Evolutionary conservation across 2,797 vertebrate species (phyloP).

Genomic region (Pyrocephalus nanus): DNA sequence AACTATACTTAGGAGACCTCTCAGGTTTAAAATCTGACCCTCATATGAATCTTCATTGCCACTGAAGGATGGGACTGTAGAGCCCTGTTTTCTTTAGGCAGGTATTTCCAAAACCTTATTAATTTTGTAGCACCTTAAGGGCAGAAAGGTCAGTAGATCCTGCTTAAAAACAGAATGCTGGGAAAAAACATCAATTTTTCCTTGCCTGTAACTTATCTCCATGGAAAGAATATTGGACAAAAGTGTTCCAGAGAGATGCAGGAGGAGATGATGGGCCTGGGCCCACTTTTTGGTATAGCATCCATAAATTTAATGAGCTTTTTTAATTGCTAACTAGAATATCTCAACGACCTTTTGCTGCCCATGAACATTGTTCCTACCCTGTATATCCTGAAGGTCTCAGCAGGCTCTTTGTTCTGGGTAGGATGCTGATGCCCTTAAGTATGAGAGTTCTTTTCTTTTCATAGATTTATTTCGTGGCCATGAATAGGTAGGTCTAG

Average conservation of each 20-base stretch:
- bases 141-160: background rate
- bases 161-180: background rate
- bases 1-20: background rate
- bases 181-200: background rate
- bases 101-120: background rate
- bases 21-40: background rate
- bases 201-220: background rate
- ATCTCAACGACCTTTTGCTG: background rate
- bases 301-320: background rate
- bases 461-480: background rate
- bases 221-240: background rate
- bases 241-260: background rate
- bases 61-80: background rate
- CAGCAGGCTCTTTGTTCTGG: background rate
- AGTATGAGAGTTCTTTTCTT: background rate
- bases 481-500: constrained; percentile 1
- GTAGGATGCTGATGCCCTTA: background rate
- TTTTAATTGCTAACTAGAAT: background rate
- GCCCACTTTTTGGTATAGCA: background rate
- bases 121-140: background rate
- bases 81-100: background rate
- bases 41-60: background rate
- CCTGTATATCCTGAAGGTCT: background rate
- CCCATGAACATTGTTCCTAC: background rate
- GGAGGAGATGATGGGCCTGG: background rate